Evolutionary conservation across 2,888 invertebrate species (phyloP), one percentile per base, ranked within the genome.

Genomic region (Epinotia bilunana): DNA sequence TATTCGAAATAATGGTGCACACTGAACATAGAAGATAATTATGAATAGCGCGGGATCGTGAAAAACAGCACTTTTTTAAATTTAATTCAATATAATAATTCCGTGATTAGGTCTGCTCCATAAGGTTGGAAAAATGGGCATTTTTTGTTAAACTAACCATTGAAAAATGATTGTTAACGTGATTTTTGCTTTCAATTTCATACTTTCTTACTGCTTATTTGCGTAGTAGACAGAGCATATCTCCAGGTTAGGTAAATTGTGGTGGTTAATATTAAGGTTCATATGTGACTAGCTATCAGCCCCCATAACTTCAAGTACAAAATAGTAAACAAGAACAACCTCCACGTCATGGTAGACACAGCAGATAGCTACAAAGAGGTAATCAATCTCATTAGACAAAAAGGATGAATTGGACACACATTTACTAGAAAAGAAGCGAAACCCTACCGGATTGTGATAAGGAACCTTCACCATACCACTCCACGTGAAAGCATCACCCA

Each of bases 91-190:
- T 33, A 55, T 11, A 33, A 18, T n/a, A n/a, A 28, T 18, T 18
- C 23, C 13, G 28, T 28, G 5, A 64, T 18, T 64, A 64, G 65
- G 65, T 72, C n/a, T 57, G 72, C 72, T 72, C 65, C 72, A 65
- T 13, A 60, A 49, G 65, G 9, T 65, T 33, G 65, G 65, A 72
- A 72, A 72, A 72, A 65, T 72, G 72, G 64, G n/a, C 46, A 60
- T 65, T 49, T 49, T 33, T 16, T 33, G 65, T 58, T 72, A 18
- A 71, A 72, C 58, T 64, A 72, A 65, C 58, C 72, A 49, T 72
- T 33, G 33, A 33, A 28, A 43, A 28, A 63, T 64, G 72, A 46
- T 72, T 43, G 64, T 72, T 72, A 58, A 43, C 63, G 23, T 58
- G 18, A 58, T 60, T 46, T 60, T 58, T 60, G 46, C 43, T 58